Conservation (phyloP, 64 coral and sea anemone genomes). For the Montipora capricornis region DNA sequence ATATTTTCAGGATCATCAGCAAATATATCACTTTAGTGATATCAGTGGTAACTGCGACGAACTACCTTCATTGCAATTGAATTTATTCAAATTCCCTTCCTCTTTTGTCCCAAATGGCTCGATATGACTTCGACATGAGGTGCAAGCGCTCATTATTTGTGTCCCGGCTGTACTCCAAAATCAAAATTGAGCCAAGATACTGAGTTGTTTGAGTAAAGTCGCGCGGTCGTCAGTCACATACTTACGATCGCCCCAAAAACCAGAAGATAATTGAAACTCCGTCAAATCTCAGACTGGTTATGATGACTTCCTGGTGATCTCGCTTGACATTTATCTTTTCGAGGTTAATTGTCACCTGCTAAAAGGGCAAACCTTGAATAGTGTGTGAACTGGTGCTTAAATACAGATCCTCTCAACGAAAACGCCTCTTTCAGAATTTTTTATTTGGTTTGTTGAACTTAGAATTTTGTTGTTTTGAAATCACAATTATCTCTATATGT, state of each 20-base stretch:
- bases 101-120: background rate
- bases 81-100: background rate
- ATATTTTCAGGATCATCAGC: no score
- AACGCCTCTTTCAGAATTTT: background rate
- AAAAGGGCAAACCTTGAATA: background rate
- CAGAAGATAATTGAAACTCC: background rate
- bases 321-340: background rate
- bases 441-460: background rate
- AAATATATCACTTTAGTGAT: no score
- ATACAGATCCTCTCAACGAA: background rate
- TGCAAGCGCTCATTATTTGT: background rate
- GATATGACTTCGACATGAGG: background rate
- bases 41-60: no score
- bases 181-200: background rate
- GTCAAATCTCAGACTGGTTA: background rate
- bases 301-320: background rate
- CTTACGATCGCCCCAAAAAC: background rate
- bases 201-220: background rate
- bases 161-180: background rate
- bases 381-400: background rate
- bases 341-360: constrained; percentile 18
- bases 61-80: no score
- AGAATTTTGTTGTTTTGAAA: background rate
- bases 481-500: no score
- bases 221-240: background rate